These are phyloP conservation scores for Nibea albiflora DNA, from an alignment of 2,113 vertebrate genomes.

Conservation along the genomic window DNA sequence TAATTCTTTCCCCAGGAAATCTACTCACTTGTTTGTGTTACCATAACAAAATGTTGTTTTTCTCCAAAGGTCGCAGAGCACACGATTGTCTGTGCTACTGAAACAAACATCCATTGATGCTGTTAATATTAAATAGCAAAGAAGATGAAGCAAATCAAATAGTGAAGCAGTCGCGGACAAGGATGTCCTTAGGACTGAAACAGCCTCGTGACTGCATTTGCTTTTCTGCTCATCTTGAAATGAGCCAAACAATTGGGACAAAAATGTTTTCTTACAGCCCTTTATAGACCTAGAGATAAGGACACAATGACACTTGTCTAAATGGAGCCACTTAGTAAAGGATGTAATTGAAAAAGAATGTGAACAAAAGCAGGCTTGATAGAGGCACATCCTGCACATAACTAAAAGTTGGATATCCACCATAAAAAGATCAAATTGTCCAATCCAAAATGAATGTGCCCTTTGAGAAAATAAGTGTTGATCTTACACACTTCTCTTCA, in stretches of 20 bases:
- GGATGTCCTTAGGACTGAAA: conserved; percentile 50
- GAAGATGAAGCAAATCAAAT: conserved; percentile 54
- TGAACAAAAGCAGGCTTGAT: conserved; percentile 8
- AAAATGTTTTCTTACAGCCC: conserved; percentile 51
- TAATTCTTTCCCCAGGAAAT: conserved; percentile 80
- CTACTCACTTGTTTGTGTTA: conserved; percentile 79
- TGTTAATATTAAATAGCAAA: conserved; percentile 37
- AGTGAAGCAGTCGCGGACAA: conserved; percentile 18
- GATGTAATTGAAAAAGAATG: conserved; percentile 11
- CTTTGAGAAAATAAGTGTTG: neutral
- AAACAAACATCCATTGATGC: conserved; percentile 68
- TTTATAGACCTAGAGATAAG: conserved; percentile 33
- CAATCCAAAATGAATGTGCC: neutral
- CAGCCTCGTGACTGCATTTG: conserved; percentile 66
- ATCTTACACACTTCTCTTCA: neutral
- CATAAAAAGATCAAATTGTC: conserved; percentile 1
- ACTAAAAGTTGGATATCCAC: neutral
- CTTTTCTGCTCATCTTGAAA: conserved; percentile 61
- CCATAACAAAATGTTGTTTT: conserved; percentile 85
- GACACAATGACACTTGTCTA: conserved; percentile 20
- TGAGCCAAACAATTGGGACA: conserved; percentile 66
- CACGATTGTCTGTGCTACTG: conserved; percentile 51
- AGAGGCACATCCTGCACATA: conserved; percentile 1
- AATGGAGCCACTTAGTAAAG: conserved; percentile 33
- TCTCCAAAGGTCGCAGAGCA: conserved; percentile 72